Conservation (phyloP, 1,140 invertebrate species). For the Tetraneura akinire region DNA sequence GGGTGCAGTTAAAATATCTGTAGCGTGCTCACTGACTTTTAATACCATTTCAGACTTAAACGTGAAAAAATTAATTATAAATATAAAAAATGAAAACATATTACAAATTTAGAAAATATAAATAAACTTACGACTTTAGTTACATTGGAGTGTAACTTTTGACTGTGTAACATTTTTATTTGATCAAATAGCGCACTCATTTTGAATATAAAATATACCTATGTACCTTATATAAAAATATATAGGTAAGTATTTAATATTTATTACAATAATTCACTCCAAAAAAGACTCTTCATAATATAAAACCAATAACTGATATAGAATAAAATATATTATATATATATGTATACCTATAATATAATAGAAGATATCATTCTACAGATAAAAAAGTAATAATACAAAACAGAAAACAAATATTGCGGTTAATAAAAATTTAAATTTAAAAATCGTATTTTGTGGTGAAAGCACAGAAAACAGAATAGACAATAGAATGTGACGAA, state of each 20-base stretch:
- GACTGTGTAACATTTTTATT: constrained; percentile 64
- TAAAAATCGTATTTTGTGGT: no score
- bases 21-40: constrained; percentile 68
- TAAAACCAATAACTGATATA: no score
- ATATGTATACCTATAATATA: no score
- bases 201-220: neutral
- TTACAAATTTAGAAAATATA: neutral
- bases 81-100: neutral
- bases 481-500: no score
- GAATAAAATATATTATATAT: no score
- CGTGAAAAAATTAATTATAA: constrained; percentile 35
- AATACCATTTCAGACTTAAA: constrained; percentile 67
- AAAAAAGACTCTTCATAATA: neutral
- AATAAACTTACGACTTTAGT: constrained; percentile 61
- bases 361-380: no score
- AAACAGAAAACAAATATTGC: no score
- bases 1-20: constrained; percentile 63
- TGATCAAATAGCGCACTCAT: constrained; percentile 59
- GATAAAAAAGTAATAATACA: no score
- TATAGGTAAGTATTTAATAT: no score
- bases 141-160: constrained; percentile 65
- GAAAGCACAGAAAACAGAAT: no score
- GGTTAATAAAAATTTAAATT: no score
- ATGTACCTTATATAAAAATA: neutral
- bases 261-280: no score